A percentile compares a stretch with the other conserved stretches of the same genome.
Conservation (phyloP, 2,888 invertebrate species). For the Caenorhabditis afra region DNA sequence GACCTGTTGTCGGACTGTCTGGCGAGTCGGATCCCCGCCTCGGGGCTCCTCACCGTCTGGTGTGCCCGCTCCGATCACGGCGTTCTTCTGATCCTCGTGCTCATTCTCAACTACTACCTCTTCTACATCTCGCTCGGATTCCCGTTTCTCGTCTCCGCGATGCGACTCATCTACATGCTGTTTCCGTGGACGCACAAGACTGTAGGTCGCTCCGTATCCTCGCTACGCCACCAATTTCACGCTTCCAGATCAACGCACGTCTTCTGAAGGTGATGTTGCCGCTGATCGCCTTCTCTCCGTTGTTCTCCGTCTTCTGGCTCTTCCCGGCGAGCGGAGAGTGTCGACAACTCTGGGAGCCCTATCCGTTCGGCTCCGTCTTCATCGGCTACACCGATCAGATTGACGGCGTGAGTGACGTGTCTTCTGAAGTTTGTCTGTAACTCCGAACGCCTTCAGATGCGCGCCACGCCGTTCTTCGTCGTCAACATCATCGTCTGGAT, state of each 20-base stretch:
- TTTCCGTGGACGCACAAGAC: slow-evolving; percentile 27
- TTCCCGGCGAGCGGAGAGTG: slow-evolving; percentile 36
- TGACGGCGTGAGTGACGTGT: slow-evolving; percentile 16
- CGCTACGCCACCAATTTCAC: neutral
- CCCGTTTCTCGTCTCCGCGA: slow-evolving; percentile 30
- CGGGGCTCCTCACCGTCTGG: slow-evolving; percentile 29
- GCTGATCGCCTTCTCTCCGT: slow-evolving; percentile 23
- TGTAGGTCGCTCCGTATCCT: slow-evolving; percentile 13
- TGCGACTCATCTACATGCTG: slow-evolving; percentile 20
- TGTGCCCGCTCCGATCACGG: slow-evolving; percentile 24
- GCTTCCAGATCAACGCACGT: slow-evolving; percentile 29
- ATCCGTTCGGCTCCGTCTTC: slow-evolving; percentile 40
- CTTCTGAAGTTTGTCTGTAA: no score
- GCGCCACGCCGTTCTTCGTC: slow-evolving; percentile 39
- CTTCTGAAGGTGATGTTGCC: slow-evolving; percentile 18
- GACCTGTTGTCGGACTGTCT: slow-evolving; percentile 23
- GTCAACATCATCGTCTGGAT: slow-evolving; percentile 31
- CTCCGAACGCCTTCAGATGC: slow-evolving; percentile 16
- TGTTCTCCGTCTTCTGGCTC: slow-evolving; percentile 33
- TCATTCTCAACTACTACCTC: slow-evolving; percentile 13
- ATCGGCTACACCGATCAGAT: slow-evolving; percentile 22
- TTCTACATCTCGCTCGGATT: slow-evolving; percentile 31
- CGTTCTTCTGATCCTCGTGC: slow-evolving; percentile 1
- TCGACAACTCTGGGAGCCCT: slow-evolving; percentile 30
- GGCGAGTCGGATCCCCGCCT: slow-evolving; percentile 14